Evolutionary conservation across 2,113 vertebrate species (phyloP).

Genomic region (Lophura nycthemera): DNA sequence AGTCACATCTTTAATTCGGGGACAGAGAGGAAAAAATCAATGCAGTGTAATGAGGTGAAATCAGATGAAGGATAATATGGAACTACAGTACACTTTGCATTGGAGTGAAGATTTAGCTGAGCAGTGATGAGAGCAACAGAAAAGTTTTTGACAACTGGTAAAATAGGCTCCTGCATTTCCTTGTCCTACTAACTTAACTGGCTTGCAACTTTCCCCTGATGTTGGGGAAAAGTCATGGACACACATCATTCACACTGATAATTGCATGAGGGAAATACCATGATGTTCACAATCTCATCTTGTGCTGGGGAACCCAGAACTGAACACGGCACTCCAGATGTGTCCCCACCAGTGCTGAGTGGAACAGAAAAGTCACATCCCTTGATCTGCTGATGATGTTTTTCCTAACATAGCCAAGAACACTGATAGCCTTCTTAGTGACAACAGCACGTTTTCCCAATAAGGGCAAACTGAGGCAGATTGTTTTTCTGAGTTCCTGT

Average conservation of each 20-base stretch:
- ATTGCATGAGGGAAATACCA: rapidly evolving
- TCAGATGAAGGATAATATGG: background rate
- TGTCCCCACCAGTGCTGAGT: background rate
- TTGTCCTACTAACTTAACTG: background rate
- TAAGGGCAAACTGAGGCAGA: background rate
- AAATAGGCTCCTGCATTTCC: background rate
- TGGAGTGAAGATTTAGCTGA: background rate
- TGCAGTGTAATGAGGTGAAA: background rate
- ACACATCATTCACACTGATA: background rate
- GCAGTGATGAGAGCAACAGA: background rate
- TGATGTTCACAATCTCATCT: background rate
- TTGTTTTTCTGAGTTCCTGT: background rate
- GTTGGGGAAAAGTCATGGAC: background rate
- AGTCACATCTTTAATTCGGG: slow-evolving; percentile 23
- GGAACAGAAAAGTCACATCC: background rate
- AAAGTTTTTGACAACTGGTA: background rate
- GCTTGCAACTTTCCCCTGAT: background rate
- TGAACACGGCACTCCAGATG: background rate
- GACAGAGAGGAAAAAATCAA: slow-evolving; percentile 7
- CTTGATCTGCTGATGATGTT: background rate
- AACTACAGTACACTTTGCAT: background rate
- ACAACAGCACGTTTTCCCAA: background rate
- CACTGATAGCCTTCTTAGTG: background rate
- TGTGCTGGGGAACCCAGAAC: background rate
- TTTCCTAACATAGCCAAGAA: background rate